A percentile compares a stretch with the other conserved stretches of the same genome.
Evolutionary conservation across 2,797 vertebrate species (phyloP).

Genomic region (Peromyscus melanophrys): DNA sequence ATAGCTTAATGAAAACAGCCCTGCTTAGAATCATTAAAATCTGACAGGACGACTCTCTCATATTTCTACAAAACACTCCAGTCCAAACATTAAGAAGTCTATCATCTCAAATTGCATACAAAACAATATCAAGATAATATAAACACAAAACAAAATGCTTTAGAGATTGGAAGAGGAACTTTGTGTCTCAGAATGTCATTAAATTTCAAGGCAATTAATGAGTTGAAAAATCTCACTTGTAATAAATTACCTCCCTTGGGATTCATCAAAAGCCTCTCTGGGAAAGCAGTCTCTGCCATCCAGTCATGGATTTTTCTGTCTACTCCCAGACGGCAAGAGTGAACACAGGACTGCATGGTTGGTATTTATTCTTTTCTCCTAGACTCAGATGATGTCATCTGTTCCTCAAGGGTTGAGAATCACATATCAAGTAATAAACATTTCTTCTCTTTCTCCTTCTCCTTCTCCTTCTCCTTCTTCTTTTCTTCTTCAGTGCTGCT

Average conservation of each 20-base stretch:
- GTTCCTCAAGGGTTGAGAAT: neutral
- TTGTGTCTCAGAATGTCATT: constrained; percentile 40
- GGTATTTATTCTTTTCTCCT: constrained; percentile 2
- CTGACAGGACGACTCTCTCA: constrained; percentile 2
- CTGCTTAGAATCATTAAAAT: constrained; percentile 40
- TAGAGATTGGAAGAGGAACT: constrained; percentile 53
- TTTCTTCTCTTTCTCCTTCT: neutral
- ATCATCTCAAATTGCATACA: neutral
- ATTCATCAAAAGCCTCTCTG: constrained; percentile 68
- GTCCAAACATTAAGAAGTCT: neutral
- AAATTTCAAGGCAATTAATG: constrained; percentile 67
- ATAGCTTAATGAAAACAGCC: neutral
- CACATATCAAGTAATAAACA: neutral
- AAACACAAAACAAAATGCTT: constrained; percentile 51
- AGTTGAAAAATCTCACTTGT: constrained; percentile 62
- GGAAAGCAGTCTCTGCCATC: constrained; percentile 44
- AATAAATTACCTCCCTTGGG: constrained; percentile 57
- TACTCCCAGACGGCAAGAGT: constrained; percentile 3
- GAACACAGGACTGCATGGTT: neutral
- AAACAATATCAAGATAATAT: constrained; percentile 58
- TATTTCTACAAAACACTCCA: constrained; percentile 52
- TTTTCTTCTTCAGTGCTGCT: neutral
- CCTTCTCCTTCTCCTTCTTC: neutral
- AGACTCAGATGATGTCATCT: neutral
- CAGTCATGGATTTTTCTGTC: constrained; percentile 19